phyloP scores from a whole-genome alignment of 2,797 vertebrate species.

The Sebastes steindachneri region DNA sequence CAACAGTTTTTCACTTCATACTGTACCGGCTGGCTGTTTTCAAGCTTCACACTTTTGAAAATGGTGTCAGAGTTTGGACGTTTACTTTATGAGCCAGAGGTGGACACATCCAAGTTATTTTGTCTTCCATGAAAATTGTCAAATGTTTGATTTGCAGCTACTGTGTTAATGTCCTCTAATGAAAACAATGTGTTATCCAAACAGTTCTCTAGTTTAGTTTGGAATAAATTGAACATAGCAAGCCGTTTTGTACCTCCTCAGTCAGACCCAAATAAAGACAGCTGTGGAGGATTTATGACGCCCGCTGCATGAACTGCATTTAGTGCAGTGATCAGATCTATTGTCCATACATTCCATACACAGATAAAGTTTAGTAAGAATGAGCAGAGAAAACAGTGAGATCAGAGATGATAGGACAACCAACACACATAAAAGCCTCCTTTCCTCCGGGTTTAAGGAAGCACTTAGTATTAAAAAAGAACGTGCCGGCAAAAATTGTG shows the following conservation, averaged over 20 bases:
- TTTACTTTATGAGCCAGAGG: background rate
- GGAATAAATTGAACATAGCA: background rate
- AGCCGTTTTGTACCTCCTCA: background rate
- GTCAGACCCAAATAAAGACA: background rate
- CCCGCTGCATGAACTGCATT: constrained; percentile 6
- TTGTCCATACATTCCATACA: background rate
- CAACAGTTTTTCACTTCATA: background rate
- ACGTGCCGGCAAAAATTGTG: constrained; percentile 18
- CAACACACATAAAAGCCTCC: constrained; percentile 26
- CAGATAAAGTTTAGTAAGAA: background rate
- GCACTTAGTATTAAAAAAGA: constrained; percentile 50
- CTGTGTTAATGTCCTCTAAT: background rate
- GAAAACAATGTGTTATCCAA: background rate
- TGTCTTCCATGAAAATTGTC: background rate
- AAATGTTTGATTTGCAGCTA: background rate
- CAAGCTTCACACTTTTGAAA: background rate
- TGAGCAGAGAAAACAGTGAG: background rate
- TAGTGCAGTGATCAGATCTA: background rate
- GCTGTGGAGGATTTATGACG: constrained; percentile 6
- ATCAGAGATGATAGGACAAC: constrained; percentile 16
- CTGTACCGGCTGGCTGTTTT: background rate
- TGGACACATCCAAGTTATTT: background rate
- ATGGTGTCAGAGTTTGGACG: background rate
- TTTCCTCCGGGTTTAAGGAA: constrained; percentile 30
- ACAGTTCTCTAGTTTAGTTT: background rate